Percentiles rank a stretch among this genome's conserved stretches.
phyloP scores from a whole-genome alignment of 1,140 invertebrate genomes.

The Seison nebaliae region DNA sequence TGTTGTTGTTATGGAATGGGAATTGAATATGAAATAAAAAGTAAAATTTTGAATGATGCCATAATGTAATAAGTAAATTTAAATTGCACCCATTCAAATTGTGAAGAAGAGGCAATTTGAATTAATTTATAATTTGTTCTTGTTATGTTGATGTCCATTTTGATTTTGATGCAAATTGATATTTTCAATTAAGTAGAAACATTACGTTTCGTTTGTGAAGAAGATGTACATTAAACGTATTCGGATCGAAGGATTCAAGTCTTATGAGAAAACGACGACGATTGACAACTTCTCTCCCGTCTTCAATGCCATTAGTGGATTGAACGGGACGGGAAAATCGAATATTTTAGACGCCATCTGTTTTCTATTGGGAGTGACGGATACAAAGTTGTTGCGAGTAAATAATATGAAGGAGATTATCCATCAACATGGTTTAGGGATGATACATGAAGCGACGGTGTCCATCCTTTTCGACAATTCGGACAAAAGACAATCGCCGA shows the following conservation, averaged over 20 bases:
- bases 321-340: conserved; percentile 92
- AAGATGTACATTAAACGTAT: conserved; percentile 77
- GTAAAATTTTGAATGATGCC: too few species aligned
- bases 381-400: conserved; percentile 62
- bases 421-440: conserved; percentile 85
- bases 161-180: too few species aligned
- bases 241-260: conserved; percentile 87
- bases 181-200: too few species aligned
- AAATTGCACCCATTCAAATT: too few species aligned
- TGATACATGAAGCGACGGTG: conserved; percentile 75
- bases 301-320: conserved; percentile 91
- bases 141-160: too few species aligned
- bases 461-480: conserved; percentile 79
- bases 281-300: conserved; percentile 71
- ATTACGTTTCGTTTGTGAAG: too few species aligned
- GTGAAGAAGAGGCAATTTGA: too few species aligned
- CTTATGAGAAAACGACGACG: conserved; percentile 68
- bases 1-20: too few species aligned
- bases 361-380: conserved; percentile 82
- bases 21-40: too few species aligned
- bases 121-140: too few species aligned
- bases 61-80: too few species aligned
- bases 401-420: conserved; percentile 68
- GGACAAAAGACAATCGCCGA: conserved; percentile 51
- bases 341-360: conserved; percentile 94